A percentile compares a stretch with the other conserved stretches of the same genome.
Conservation (phyloP, 2,113 vertebrate genomes). For the Rutilus rutilus region DNA sequence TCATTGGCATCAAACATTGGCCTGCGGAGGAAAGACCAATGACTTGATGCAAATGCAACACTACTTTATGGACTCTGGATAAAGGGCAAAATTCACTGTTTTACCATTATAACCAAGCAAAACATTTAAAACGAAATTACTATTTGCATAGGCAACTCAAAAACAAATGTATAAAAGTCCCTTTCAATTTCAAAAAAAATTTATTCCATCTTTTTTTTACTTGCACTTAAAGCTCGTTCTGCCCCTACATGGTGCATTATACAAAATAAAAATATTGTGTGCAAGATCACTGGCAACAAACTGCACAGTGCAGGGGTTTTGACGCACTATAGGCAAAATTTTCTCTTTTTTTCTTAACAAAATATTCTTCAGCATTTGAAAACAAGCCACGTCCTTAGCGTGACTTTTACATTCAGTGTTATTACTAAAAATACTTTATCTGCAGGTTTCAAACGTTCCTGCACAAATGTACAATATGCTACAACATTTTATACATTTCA, state of each 20-base stretch:
- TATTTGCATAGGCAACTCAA: constrained; percentile 47
- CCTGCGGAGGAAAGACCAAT: constrained; percentile 73
- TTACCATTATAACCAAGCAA: neutral
- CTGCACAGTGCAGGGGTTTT: constrained; percentile 79
- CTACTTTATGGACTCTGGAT: constrained; percentile 33
- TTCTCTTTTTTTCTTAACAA: constrained; percentile 73
- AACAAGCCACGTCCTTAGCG: constrained; percentile 79
- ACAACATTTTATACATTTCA: constrained; percentile 89
- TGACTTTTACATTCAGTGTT: constrained; percentile 93
- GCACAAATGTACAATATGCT: constrained; percentile 94
- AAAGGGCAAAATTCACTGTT: constrained; percentile 1
- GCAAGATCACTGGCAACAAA: constrained; percentile 77
- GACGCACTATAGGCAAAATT: constrained; percentile 68
- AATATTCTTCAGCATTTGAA: constrained; percentile 84
- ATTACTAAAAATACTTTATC: constrained; percentile 97
- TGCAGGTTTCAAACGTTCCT: constrained; percentile 82
- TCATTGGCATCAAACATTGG: constrained; percentile 42
- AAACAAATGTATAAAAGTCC: constrained; percentile 61
- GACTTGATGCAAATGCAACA: constrained; percentile 38
- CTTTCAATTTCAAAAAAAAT: constrained; percentile 51
- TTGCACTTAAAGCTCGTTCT: constrained; percentile 69
- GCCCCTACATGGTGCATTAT: constrained; percentile 77
- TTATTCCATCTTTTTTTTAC: constrained; percentile 51
- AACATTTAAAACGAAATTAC: neutral
- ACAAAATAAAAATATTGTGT: constrained; percentile 76